These are phyloP conservation scores for Glossophaga mutica DNA, from an alignment of 2,797 vertebrate species.

Conservation along the genomic window DNA sequence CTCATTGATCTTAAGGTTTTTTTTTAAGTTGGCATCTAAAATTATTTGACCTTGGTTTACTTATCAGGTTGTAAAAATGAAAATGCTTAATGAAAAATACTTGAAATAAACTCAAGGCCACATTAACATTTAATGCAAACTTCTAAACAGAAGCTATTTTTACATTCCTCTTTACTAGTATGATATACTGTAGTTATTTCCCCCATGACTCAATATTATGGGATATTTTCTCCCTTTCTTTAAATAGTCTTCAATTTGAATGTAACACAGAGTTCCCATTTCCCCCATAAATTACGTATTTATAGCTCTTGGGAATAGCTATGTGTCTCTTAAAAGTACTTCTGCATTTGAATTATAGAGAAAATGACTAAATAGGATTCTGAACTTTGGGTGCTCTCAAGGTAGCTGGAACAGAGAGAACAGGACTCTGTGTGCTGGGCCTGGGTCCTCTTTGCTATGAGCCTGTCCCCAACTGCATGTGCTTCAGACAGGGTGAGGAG, in stretches of 20 bases:
- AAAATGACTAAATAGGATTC: conserved; percentile 30
- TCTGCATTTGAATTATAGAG: conserved; percentile 49
- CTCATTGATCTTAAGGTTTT: background rate
- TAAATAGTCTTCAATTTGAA: conserved; percentile 43
- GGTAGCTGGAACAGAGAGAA: background rate
- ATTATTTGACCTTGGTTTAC: conserved; percentile 33
- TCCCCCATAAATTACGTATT: conserved; percentile 47
- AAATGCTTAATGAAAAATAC: conserved; percentile 25
- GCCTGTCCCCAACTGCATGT: accelerated
- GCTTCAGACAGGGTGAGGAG: accelerated
- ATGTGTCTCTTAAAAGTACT: conserved; percentile 32
- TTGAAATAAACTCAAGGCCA: conserved; percentile 40
- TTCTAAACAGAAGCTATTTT: conserved; percentile 39
- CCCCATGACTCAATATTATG: background rate
- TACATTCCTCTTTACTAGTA: conserved; percentile 37
- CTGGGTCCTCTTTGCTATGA: background rate
- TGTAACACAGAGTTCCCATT: conserved; percentile 45
- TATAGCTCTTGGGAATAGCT: conserved; percentile 29
- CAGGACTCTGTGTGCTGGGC: background rate
- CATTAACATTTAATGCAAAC: conserved; percentile 12
- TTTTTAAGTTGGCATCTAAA: conserved; percentile 3
- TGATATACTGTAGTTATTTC: conserved; percentile 21
- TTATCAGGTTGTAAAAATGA: conserved; percentile 1
- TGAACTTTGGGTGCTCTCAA: conserved; percentile 6
- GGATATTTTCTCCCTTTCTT: conserved; percentile 35